Evolutionary conservation across 2,797 vertebrate genomes (phyloP).

Genomic region (Megalops cyprinoides): DNA sequence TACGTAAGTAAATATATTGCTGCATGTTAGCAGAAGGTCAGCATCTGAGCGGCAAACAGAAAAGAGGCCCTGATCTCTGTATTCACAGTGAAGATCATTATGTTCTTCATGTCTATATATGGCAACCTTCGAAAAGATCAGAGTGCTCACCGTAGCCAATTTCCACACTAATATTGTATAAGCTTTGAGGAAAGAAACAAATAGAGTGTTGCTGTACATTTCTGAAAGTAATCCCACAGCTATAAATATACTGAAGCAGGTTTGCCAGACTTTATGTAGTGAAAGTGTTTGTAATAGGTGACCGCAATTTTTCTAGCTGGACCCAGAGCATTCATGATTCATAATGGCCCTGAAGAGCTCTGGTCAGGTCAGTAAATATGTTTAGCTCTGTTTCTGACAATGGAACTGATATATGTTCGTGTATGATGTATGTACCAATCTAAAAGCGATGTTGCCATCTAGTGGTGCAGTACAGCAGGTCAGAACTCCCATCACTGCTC

Average conservation of each 20-base stretch:
- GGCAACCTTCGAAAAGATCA: too few species aligned
- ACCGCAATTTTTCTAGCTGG: too few species aligned
- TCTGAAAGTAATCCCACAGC: too few species aligned
- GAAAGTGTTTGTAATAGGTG: not conserved
- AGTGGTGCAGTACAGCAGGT: conserved; percentile 41
- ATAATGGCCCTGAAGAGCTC: not conserved
- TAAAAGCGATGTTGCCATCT: conserved; percentile 60
- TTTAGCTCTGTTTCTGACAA: not conserved
- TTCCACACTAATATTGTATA: too few species aligned
- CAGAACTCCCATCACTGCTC: too few species aligned
- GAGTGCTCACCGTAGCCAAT: not conserved
- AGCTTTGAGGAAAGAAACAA: too few species aligned
- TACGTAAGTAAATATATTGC: not conserved
- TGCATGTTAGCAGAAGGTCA: not conserved
- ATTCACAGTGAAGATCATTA: not conserved
- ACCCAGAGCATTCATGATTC: not conserved
- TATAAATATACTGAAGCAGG: not conserved
- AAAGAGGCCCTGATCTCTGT: not conserved
- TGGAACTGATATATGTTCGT: not conserved
- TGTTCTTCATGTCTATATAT: not conserved
- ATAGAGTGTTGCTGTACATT: not conserved
- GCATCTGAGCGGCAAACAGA: not conserved
- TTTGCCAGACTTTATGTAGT: too few species aligned
- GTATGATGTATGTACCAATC: too few species aligned
- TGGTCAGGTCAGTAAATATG: not conserved